These are phyloP conservation scores for Drosophila hamatofila DNA, from an alignment of 2,888 invertebrate species.

Conservation along the genomic window DNA sequence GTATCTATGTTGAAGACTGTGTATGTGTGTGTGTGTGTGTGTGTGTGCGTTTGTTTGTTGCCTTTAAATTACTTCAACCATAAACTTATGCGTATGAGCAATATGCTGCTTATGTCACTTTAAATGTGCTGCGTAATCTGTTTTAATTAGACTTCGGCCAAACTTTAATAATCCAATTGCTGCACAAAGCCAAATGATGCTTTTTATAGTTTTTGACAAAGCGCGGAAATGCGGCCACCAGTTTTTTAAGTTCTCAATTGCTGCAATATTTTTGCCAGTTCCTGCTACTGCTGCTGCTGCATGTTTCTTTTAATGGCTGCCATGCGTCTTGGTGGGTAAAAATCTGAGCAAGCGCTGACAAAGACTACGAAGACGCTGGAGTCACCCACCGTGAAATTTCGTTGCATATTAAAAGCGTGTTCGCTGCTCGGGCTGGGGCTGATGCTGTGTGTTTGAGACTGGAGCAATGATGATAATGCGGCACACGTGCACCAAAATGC, in stretches of 20 bases:
- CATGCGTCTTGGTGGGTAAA: conserved; percentile 36
- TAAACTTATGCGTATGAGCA: conserved; percentile 58
- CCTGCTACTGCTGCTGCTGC: background rate
- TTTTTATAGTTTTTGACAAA: conserved; percentile 1
- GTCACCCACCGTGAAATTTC: conserved; percentile 41
- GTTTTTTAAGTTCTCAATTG: conserved; percentile 7
- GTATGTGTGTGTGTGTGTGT: conserved; percentile 10
- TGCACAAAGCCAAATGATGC: conserved; percentile 2
- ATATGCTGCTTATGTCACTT: conserved; percentile 65
- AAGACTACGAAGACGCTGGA: conserved; percentile 22
- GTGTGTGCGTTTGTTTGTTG: conserved; percentile 49
- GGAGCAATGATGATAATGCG: conserved; percentile 70
- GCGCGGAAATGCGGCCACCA: conserved; percentile 11
- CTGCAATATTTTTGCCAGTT: background rate
- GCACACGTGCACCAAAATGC: conserved; percentile 80
- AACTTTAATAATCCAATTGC: conserved; percentile 25
- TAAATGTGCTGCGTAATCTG: conserved; percentile 52
- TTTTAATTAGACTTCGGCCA: conserved; percentile 59
- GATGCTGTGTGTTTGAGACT: background rate
- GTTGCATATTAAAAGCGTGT: conserved; percentile 61
- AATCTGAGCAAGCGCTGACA: conserved; percentile 57
- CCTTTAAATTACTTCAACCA: conserved; percentile 78
- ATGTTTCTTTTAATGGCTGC: conserved; percentile 44
- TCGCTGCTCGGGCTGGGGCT: conserved; percentile 4
- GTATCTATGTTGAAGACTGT: conserved; percentile 47